Evolutionary conservation across 2,888 invertebrate species (phyloP), one percentile per base, ranked within the genome.

Genomic region (Sinopyrophorus schimmeli): DNA sequence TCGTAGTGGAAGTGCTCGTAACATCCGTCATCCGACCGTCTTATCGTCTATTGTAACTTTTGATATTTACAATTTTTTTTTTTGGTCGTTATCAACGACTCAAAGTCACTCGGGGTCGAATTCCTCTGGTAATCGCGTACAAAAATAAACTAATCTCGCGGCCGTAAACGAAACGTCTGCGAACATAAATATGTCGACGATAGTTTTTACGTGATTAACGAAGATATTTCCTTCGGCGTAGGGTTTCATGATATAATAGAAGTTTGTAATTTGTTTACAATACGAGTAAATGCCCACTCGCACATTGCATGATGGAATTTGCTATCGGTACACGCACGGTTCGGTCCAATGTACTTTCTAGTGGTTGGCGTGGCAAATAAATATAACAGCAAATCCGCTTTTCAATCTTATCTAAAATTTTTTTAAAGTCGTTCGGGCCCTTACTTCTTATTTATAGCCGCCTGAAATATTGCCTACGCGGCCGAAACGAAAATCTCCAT

Each of bases 281-380:
- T 18, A 9, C 21, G 12, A 30, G 30, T 39, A 26, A 35, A 31
- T 51, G 41, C 32, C 17, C 51, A 51, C 41, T 51, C 40, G 34
- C 17, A 40, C 41, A 47, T 47, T 38, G 51, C 51, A 51, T 51
- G 51, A 51, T 51, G 51, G 46, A 46, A 51, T 47, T 51, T 51
- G 37, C 41, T 46, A 41, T 47, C 40, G 28, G 10, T 30, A 46
- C 32, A 41, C 34, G 37, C 40, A 47, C 37, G 14, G n/a, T 24
- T 24, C 14, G 32, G 51, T 51, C 51, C 46, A 41, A 41, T 47
- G 51, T 49, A 48, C 48, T 48, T 30, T 42, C 3, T 17, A 35
- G 20, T 40, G 38, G 34, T 17, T 46, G 39, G 39, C 47, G 40
- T 40, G 40, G 47, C 32, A 40, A 47, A 40, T 34, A 27, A 39